A percentile compares a stretch with the other conserved stretches of the same genome.
Conservation (phyloP, 1,140 invertebrate species). For the Brachionus manjavacas region DNA sequence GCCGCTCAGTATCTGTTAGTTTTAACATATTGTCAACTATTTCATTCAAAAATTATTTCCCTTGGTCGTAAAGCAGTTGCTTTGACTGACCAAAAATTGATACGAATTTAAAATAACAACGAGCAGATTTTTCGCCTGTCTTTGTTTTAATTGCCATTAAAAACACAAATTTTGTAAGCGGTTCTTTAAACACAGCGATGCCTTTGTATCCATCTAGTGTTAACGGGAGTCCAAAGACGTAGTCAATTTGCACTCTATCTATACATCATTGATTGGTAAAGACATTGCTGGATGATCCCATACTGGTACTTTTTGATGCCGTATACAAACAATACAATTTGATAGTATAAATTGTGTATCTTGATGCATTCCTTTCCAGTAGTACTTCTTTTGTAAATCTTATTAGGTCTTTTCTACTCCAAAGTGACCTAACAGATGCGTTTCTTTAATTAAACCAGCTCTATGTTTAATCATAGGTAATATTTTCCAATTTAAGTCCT, state of each 20-base stretch:
- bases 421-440: constrained; percentile 15
- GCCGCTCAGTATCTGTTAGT: background rate
- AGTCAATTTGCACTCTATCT: constrained; percentile 13
- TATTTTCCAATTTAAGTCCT: background rate
- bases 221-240: constrained; percentile 3
- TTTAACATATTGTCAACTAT: background rate
- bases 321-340: constrained; percentile 9
- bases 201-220: constrained; percentile 13
- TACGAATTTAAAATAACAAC: background rate
- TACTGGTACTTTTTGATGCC: background rate
- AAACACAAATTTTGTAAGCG: background rate
- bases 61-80: constrained; percentile 16
- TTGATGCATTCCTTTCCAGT: constrained; percentile 1
- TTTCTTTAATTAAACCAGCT: background rate
- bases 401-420: background rate
- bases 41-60: constrained; percentile 26
- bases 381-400: background rate
- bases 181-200: background rate
- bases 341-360: background rate
- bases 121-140: background rate
- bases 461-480: constrained; percentile 4
- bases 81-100: constrained; percentile 11
- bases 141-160: constrained; percentile 11
- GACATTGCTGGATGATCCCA: background rate
- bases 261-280: background rate